Conservation (phyloP, 1,140 invertebrate species). For the Diorhabda sublineata region DNA sequence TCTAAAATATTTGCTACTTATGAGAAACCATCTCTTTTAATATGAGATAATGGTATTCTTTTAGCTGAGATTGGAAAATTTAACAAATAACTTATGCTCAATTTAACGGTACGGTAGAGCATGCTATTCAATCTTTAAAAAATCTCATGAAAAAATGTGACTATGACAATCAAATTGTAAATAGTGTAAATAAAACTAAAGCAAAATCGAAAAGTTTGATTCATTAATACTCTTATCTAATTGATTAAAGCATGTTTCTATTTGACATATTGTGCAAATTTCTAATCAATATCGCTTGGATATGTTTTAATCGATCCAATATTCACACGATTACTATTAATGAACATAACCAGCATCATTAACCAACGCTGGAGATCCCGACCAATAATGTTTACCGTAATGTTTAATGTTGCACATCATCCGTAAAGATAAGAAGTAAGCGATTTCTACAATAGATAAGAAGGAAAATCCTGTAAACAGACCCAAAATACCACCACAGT, state of each 20-base stretch:
- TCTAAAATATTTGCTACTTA: neutral
- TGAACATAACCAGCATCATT: constrained; percentile 37
- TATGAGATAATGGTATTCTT: neutral
- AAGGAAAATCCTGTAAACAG: constrained; percentile 66
- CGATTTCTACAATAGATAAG: constrained; percentile 60
- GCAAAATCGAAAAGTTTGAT: too few species aligned
- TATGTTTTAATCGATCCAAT: too few species aligned
- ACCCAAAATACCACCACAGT: constrained; percentile 62
- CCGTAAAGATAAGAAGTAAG: constrained; percentile 59
- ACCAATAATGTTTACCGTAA: constrained; percentile 40
- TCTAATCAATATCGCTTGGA: too few species aligned
- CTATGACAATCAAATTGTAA: neutral
- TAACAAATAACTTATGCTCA: neutral
- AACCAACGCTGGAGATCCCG: constrained; percentile 36
- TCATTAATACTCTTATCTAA: too few species aligned
- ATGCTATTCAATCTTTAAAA: neutral
- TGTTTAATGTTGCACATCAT: constrained; percentile 45
- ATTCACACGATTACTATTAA: neutral
- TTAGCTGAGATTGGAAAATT: neutral
- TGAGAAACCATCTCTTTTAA: neutral
- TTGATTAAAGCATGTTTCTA: too few species aligned
- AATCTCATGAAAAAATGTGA: neutral
- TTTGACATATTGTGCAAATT: too few species aligned
- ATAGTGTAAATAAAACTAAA: too few species aligned
- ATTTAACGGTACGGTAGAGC: neutral